Conservation (phyloP, 2,888 invertebrate species). For the Erebia ligea region DNA sequence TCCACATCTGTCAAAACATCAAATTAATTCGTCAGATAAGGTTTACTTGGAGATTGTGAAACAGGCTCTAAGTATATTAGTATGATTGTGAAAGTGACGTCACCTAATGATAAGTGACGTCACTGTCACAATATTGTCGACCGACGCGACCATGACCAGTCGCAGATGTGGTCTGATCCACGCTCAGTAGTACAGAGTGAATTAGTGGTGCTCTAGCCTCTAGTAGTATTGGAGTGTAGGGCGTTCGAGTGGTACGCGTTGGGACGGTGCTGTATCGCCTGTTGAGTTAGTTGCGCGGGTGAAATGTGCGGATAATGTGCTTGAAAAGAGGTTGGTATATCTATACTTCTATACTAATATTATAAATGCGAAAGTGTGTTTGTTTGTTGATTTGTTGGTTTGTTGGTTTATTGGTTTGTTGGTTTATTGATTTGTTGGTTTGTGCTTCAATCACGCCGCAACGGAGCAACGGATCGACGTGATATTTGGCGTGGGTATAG, state of each 20-base stretch:
- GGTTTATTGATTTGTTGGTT: too few species aligned
- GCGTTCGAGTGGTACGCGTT: not conserved
- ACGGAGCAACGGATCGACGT: too few species aligned
- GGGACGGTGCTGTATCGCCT: not conserved
- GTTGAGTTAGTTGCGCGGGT: not conserved
- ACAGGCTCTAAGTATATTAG: too few species aligned
- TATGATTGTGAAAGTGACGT: not conserved
- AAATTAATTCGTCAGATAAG: too few species aligned
- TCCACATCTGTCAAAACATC: too few species aligned
- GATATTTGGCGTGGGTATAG: too few species aligned
- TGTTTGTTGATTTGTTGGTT: too few species aligned
- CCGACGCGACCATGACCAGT: not conserved
- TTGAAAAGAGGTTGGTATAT: constrained; percentile 4
- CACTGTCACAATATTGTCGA: not conserved
- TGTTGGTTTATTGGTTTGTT: too few species aligned
- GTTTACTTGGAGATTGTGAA: too few species aligned
- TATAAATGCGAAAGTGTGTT: too few species aligned
- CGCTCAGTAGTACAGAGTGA: not conserved
- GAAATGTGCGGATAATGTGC: constrained; percentile 4
- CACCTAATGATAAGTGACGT: not conserved
- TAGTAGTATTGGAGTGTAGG: not conserved
- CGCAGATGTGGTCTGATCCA: not conserved
- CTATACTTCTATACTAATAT: not conserved
- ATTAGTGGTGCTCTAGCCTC: not conserved
- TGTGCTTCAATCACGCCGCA: too few species aligned